These are phyloP conservation scores for Podarcis cretensis DNA, from an alignment of 2,113 vertebrate genomes.

Conservation along the genomic window DNA sequence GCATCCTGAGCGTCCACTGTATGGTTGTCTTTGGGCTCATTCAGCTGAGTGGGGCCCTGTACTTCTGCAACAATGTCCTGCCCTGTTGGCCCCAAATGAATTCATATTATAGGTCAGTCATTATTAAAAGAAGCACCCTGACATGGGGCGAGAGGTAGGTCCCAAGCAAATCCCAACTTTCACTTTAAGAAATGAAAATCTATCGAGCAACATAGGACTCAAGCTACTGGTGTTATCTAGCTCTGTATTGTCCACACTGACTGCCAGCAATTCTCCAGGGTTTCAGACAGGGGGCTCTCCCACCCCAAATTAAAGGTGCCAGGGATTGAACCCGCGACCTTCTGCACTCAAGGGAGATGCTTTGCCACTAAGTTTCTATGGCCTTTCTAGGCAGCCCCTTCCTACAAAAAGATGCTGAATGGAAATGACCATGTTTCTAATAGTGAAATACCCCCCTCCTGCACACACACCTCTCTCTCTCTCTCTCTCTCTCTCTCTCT, in stretches of 20 bases:
- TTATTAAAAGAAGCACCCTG: neutral
- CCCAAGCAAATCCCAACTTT: neutral
- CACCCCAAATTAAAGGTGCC: no score
- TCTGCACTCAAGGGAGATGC: no score
- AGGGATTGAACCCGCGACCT: no score
- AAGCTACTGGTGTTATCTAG: no score
- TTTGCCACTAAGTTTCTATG: no score
- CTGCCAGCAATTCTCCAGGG: no score
- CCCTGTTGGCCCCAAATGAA: neutral
- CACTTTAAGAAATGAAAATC: neutral
- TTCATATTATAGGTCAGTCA: neutral
- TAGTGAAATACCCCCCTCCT: conserved; percentile 35
- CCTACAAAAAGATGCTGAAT: neutral
- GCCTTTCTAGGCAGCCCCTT: neutral
- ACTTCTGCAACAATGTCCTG: neutral
- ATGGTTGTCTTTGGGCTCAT: no score
- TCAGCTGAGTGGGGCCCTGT: neutral
- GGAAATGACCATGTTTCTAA: conserved; percentile 41
- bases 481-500: neutral
- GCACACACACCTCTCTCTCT: no score
- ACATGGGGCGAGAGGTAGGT: neutral
- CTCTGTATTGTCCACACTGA: no score
- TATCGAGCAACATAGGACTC: no score
- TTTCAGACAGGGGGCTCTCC: no score
- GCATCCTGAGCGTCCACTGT: no score